phyloP scores from a whole-genome alignment of 2,797 vertebrate species.

The Parauchenoglanis ngamensis region DNA sequence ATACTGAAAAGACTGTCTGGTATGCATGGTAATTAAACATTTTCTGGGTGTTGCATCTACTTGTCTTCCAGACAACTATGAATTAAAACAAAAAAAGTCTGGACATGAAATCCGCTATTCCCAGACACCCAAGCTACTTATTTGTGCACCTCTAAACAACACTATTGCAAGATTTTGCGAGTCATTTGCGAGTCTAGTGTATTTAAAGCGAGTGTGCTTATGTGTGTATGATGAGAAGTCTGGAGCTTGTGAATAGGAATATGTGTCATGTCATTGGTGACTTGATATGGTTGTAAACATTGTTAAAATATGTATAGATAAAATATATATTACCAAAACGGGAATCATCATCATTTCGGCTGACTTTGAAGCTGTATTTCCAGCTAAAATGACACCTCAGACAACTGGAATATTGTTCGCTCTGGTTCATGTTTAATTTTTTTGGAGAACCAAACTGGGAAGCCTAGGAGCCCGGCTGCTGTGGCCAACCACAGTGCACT shows the following conservation, averaged over 20 bases:
- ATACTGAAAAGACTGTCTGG: too few species aligned
- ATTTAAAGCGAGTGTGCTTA: background rate
- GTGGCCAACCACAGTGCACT: background rate
- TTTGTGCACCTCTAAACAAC: background rate
- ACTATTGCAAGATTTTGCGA: background rate
- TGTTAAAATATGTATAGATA: background rate
- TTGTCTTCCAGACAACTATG: background rate
- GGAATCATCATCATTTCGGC: too few species aligned
- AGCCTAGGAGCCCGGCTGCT: too few species aligned
- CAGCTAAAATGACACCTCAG: background rate
- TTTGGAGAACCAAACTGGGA: background rate
- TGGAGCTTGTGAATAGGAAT: background rate
- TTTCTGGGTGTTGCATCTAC: background rate
- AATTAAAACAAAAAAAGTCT: background rate
- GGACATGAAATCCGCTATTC: background rate
- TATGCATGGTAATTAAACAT: background rate
- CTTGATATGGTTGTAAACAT: too few species aligned
- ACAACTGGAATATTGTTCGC: too few species aligned
- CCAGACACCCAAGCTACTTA: background rate
- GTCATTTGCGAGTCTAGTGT: background rate
- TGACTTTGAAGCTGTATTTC: background rate
- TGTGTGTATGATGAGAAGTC: background rate
- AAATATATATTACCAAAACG: too few species aligned
- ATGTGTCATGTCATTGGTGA: too few species aligned
- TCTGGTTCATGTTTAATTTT: too few species aligned